phyloP scores from a whole-genome alignment of 2,113 vertebrate species.

The Sterrhoptilus dennistouni region DNA sequence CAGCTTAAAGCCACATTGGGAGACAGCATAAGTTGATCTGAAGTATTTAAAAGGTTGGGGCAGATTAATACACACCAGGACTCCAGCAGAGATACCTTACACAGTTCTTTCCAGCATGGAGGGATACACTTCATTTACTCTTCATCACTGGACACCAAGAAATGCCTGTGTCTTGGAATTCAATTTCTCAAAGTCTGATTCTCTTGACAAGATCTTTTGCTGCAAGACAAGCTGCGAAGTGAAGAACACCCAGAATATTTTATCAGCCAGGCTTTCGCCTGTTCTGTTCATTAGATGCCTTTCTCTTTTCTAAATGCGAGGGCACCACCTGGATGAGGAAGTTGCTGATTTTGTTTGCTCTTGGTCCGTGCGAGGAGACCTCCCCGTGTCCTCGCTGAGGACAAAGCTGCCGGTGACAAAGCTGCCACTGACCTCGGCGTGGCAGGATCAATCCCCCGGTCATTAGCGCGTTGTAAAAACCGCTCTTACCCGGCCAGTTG shows the following conservation, averaged over 20 bases:
- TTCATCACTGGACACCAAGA: background rate
- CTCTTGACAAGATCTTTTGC: background rate
- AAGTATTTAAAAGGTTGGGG: background rate
- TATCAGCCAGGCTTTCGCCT: background rate
- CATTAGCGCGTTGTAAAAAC: constrained; percentile 1
- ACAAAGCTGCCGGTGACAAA: constrained; percentile 3
- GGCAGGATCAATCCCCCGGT: background rate
- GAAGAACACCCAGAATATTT: background rate
- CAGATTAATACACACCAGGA: background rate
- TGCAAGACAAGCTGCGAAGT: background rate
- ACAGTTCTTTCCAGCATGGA: background rate
- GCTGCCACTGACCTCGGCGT: background rate
- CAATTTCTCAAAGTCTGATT: background rate
- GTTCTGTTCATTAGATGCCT: background rate
- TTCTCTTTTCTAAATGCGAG: background rate
- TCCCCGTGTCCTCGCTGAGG: background rate
- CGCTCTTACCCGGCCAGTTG: background rate
- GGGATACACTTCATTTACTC: background rate
- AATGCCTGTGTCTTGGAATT: background rate
- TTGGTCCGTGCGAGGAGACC: background rate
- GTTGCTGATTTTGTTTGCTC: background rate
- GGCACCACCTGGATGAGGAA: background rate
- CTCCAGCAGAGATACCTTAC: background rate
- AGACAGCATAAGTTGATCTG: background rate
- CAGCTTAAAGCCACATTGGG: background rate